Evolutionary conservation across 2,797 vertebrate genomes (phyloP).

Genomic region (Melanotaenia pygmaea): DNA sequence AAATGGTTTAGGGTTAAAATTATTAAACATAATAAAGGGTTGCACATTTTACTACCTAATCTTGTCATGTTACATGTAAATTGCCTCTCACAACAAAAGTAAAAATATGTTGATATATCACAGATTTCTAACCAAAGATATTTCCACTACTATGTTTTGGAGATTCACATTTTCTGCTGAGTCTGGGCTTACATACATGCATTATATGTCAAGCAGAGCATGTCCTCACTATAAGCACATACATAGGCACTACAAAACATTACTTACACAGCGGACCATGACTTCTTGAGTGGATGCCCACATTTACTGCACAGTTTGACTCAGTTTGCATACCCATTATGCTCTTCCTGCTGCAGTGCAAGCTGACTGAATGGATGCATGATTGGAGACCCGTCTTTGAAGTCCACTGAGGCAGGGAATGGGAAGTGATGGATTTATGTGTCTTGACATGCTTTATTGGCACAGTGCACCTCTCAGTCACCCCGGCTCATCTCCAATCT

Average conservation of each 20-base stretch:
- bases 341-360: slow-evolving; percentile 41
- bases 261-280: slow-evolving; percentile 19
- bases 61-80: too few relatives aligned
- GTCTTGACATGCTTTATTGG: slow-evolving; percentile 70
- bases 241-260: slow-evolving; percentile 3
- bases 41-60: too few relatives aligned
- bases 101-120: too few relatives aligned
- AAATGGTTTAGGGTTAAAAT: background rate
- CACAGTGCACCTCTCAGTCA: slow-evolving; percentile 61
- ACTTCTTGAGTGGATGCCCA: slow-evolving; percentile 38
- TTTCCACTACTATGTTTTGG: background rate
- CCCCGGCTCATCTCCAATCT: slow-evolving; percentile 57
- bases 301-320: slow-evolving; percentile 18
- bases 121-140: background rate
- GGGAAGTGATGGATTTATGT: slow-evolving; percentile 73
- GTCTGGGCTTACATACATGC: background rate
- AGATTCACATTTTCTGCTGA: background rate
- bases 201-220: background rate
- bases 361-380: slow-evolving; percentile 51
- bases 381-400: slow-evolving; percentile 68
- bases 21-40: background rate
- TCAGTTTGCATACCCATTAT: slow-evolving; percentile 47
- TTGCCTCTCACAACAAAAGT: too few relatives aligned
- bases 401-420: slow-evolving; percentile 58
- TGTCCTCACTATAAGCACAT: slow-evolving; percentile 3